Base-by-base conservation (phyloP, 2,888 invertebrate species). In the Melanchra persicariae region DNA sequence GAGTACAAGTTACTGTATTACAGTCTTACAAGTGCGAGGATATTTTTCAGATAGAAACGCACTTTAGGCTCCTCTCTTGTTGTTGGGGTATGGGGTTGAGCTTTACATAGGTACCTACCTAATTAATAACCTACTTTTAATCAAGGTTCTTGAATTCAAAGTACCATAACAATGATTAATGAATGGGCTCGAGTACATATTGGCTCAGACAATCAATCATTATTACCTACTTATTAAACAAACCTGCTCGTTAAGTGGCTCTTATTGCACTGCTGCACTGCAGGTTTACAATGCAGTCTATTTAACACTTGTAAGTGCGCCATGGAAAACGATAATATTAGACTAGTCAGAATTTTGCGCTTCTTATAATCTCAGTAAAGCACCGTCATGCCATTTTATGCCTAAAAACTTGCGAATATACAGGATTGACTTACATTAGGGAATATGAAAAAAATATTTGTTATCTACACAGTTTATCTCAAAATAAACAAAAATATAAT, bases 1-100 rank as follows among this genome's bases (percentile, higher is more conserved):
- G 99, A 99, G 94, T 99, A 98, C 93, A 98, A 98, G 90, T 95
- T 99, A 78, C 95, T 99, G 4, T 98, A 98, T 92, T 99, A 98
- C 91, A 99, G 98, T 87, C 96, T 99, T 68, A 98, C 98, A 83
- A 99, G 99, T 92, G 99, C 99, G 9, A 97, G 98, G 91, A 98
- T 99, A 91, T 99, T 99, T 95, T 99, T 99, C 92, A 97, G 98
- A 91, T 97, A 93, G 24, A 22, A 43, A 40, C 12, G 24, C n/a
- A 8, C 8, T 22, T 45, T 17, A 22, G n/a, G n/a, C n/a, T 22
- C 15, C 26, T 57, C n/a, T 8, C 8, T 22, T n/a, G 15, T 12
- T 22, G 10, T n/a, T n/a, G n/a, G n/a, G n/a, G n/a, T n/a, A 15
- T 15, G 15, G 34, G 2, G n/a, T 7, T 55, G 6, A 12, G n/a